A percentile compares a stretch with the other conserved stretches of the same genome.
These are phyloP conservation scores for Brachyrhaphis roseni DNA, from an alignment of 2,797 vertebrate genomes.

Conservation along the genomic window DNA sequence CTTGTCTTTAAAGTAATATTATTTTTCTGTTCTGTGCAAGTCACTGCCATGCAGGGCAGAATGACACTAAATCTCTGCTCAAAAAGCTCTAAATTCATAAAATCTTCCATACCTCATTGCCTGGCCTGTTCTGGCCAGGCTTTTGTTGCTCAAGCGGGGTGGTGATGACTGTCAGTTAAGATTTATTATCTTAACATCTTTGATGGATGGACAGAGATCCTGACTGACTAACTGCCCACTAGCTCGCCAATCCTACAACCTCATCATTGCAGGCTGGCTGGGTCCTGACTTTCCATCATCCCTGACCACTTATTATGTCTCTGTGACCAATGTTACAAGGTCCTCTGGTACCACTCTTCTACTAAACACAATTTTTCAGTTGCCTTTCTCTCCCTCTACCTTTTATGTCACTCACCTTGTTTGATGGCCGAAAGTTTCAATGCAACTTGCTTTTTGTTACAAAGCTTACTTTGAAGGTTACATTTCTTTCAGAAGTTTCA, in stretches of 20 bases:
- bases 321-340: conserved; percentile 41
- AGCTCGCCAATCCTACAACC: conserved; percentile 66
- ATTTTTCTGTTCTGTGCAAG: conserved; percentile 33
- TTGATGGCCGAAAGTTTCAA: conserved; percentile 20
- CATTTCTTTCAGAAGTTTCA: conserved; percentile 7
- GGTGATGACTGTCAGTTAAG: conserved; percentile 57
- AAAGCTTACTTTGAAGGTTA: neutral
- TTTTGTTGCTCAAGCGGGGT: conserved; percentile 21
- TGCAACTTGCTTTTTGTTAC: neutral
- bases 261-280: conserved; percentile 67
- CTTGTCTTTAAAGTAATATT: conserved; percentile 51
- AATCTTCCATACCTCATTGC: conserved; percentile 48
- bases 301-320: conserved; percentile 61
- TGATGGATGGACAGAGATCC: conserved; percentile 72
- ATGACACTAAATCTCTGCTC: conserved; percentile 13
- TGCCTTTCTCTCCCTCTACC: neutral
- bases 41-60: conserved; percentile 16
- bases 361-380: conserved; percentile 10
- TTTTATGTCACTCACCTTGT: conserved; percentile 24
- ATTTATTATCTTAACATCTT: conserved; percentile 68
- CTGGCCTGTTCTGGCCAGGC: conserved; percentile 11
- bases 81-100: conserved; percentile 41
- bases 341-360: conserved; percentile 29
- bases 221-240: conserved; percentile 67
- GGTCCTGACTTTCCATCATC: conserved; percentile 61